Conservation (phyloP, 2,113 vertebrate species). For the Mobula hypostoma region DNA sequence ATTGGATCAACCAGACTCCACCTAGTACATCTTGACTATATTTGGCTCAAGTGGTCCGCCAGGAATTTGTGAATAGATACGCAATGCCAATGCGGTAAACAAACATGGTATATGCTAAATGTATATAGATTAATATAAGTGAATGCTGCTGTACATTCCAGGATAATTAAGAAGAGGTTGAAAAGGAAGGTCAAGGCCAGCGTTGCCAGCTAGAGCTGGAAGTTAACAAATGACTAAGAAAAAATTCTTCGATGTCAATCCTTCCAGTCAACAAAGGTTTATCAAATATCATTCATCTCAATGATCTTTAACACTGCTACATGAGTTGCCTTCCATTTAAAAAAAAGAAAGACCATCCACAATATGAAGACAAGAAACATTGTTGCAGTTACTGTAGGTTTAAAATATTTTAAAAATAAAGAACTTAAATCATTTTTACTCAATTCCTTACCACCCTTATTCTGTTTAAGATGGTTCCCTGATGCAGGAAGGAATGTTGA, state of each 20-base stretch:
- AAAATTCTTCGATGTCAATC: neutral
- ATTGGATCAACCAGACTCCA: neutral
- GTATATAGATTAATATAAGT: too few relatives aligned
- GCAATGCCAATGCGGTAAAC: neutral
- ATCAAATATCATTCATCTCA: neutral
- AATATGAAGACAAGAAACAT: too few relatives aligned
- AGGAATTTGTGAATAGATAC: neutral
- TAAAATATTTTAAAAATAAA: too few relatives aligned
- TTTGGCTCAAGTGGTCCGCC: neutral
- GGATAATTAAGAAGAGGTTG: neutral
- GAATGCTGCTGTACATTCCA: too few relatives aligned
- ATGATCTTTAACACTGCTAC: neutral
- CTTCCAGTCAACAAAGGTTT: neutral
- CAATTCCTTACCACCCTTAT: too few relatives aligned
- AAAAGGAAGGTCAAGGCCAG: neutral
- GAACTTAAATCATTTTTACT: too few relatives aligned
- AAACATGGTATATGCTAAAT: neutral
- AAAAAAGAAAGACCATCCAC: too few relatives aligned
- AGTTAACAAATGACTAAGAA: neutral
- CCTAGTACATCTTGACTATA: neutral
- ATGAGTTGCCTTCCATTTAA: too few relatives aligned
- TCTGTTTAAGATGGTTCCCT: too few relatives aligned
- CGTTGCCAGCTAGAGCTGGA: neutral
- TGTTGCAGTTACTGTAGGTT: too few relatives aligned
- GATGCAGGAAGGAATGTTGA: too few relatives aligned